Conservation (phyloP, 35 echinoderm and acorn worm species). For the Acanthaster planci region DNA sequence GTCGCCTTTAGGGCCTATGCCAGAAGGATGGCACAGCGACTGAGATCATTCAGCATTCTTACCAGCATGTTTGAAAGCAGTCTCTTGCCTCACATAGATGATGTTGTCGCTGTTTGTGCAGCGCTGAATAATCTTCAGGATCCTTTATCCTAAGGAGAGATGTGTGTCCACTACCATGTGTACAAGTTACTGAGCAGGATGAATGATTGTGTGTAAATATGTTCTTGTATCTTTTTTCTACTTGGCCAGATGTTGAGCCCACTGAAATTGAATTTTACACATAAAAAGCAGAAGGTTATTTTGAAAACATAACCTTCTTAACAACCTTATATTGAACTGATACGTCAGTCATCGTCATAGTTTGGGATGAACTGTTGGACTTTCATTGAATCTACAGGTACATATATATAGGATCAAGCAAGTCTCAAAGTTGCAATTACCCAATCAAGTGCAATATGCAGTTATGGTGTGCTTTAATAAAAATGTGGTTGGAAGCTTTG, state of each 20-base stretch:
- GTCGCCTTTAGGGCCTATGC: background rate
- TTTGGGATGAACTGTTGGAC: too few relatives aligned
- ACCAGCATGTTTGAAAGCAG: background rate
- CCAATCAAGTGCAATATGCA: too few relatives aligned
- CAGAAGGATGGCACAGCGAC: background rate
- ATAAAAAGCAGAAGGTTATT: background rate
- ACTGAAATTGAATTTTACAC: background rate
- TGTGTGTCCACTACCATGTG: background rate
- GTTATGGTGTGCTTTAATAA: too few relatives aligned
- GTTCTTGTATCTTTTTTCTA: background rate
- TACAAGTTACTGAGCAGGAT: background rate
- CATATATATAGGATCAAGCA: too few relatives aligned
- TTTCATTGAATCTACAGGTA: too few relatives aligned
- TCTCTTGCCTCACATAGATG: background rate
- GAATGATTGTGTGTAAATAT: background rate
- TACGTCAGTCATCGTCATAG: too few relatives aligned
- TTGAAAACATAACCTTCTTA: background rate
- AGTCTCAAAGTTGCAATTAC: too few relatives aligned
- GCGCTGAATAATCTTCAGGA: conserved; percentile 15
- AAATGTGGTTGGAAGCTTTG: too few relatives aligned
- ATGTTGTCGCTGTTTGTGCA: background rate
- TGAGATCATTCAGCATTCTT: conserved; percentile 5
- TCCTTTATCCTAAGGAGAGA: background rate
- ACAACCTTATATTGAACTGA: too few relatives aligned
- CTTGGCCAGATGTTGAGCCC: background rate